These are phyloP conservation scores for Luffia ferchaultella DNA, from an alignment of 2,888 invertebrate genomes.

Conservation along the genomic window DNA sequence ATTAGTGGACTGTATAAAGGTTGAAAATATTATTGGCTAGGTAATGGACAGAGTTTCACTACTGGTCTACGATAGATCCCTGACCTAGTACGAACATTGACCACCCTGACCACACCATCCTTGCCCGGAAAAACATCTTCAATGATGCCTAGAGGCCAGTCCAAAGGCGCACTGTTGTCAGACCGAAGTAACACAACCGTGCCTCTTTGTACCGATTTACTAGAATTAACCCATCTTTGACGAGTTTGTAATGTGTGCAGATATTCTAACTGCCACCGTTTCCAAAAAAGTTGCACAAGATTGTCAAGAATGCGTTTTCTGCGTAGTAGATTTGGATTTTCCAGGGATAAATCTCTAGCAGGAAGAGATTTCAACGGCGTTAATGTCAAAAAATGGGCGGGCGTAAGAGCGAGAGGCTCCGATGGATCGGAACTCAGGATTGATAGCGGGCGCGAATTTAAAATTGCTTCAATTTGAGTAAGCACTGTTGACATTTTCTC, in stretches of 20 bases:
- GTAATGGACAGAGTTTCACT: neutral
- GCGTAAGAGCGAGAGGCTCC: constrained; percentile 7
- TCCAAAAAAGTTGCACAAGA: constrained; percentile 7
- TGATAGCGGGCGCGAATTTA: constrained; percentile 14
- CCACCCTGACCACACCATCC: constrained; percentile 8
- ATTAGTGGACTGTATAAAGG: neutral
- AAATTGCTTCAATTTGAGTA: constrained; percentile 2
- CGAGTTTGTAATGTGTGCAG: constrained; percentile 6
- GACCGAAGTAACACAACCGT: constrained; percentile 4
- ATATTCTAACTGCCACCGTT: constrained; percentile 9
- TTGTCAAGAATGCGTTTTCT: constrained; percentile 1
- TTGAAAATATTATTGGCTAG: neutral
- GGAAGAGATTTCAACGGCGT: constrained; percentile 6
- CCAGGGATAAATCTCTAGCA: neutral
- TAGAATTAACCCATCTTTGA: constrained; percentile 3
- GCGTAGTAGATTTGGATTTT: neutral
- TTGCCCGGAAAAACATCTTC: constrained; percentile 5
- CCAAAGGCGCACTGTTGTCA: constrained; percentile 4
- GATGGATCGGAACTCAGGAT: constrained; percentile 7
- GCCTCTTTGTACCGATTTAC: neutral
- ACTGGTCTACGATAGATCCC: constrained; percentile 8
- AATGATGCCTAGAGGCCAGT: constrained; percentile 10
- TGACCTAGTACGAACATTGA: constrained; percentile 5
- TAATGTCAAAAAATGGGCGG: constrained; percentile 9
- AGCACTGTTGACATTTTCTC: constrained; percentile 1